These are phyloP conservation scores for Hemibagrus wyckioides DNA, from an alignment of 2,113 vertebrate species.

Conservation along the genomic window DNA sequence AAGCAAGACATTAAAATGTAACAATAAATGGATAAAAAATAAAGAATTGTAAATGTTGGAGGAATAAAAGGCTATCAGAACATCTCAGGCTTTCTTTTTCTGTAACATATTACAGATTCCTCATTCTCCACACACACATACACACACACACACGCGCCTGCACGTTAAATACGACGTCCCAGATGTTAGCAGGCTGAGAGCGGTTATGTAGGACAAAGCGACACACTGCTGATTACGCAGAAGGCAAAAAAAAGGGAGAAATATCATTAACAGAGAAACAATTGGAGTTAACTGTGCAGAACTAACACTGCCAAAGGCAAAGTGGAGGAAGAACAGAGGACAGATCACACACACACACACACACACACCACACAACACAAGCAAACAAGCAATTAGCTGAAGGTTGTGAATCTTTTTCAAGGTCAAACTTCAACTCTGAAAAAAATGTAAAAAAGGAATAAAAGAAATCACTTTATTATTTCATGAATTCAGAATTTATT, in stretches of 20 bases:
- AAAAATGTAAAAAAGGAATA: neutral
- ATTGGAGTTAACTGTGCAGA: constrained; percentile 82
- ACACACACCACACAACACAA: constrained; percentile 31
- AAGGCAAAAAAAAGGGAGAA: constrained; percentile 69
- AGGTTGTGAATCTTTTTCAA: constrained; percentile 46
- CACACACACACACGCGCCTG: constrained; percentile 27
- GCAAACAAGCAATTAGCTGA: constrained; percentile 52
- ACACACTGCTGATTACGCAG: constrained; percentile 61
- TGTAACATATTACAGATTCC: constrained; percentile 47
- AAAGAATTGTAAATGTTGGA: neutral
- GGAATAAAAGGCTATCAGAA: neutral
- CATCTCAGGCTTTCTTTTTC: constrained; percentile 39
- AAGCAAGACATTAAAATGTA: neutral
- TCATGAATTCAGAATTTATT: neutral
- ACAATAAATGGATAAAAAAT: neutral
- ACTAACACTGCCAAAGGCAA: constrained; percentile 80
- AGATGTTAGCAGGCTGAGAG: constrained; percentile 49
- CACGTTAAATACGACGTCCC: constrained; percentile 2
- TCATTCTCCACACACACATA: constrained; percentile 11
- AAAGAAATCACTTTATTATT: constrained; percentile 1
- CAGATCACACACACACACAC: constrained; percentile 50
- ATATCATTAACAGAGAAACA: constrained; percentile 79
- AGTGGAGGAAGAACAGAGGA: constrained; percentile 61
- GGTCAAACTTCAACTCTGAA: constrained; percentile 32
- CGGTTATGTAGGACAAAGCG: constrained; percentile 45